Evolutionary conservation across 37 sponge, comb jelly and placozoan species (phyloP).

Genomic region (Hormiphora californensis): DNA sequence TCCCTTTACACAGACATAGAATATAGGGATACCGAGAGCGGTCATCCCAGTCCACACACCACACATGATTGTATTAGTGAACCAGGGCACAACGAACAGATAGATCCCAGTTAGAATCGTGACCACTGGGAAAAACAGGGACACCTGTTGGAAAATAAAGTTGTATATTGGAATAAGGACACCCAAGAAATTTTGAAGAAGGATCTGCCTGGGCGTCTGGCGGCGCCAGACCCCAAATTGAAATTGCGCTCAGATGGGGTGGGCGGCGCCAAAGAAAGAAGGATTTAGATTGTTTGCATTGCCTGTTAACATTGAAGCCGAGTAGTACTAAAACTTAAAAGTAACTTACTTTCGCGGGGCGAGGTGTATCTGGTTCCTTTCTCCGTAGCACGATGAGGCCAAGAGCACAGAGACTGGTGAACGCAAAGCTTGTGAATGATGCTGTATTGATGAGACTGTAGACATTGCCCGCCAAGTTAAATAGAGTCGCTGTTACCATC

Average conservation of each 20-base stretch:
- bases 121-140: background rate
- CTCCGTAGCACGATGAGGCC: background rate
- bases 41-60: background rate
- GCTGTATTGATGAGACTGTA: background rate
- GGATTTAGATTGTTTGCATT: no score
- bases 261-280: no score
- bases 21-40: background rate
- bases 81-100: background rate
- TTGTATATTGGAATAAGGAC: background rate
- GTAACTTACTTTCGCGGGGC: background rate
- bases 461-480: background rate
- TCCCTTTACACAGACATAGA: background rate
- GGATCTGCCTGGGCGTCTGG: no score
- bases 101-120: background rate
- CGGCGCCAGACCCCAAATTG: no score
- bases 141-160: background rate
- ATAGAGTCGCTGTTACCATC: background rate
- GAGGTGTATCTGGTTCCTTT: background rate
- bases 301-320: background rate
- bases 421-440: conserved; percentile 11
- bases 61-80: background rate
- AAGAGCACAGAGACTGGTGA: background rate
- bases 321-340: background rate
- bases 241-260: no score
- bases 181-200: no score